Base-by-base conservation (phyloP, 2,113 vertebrate species). In the Silurus meridionalis region DNA sequence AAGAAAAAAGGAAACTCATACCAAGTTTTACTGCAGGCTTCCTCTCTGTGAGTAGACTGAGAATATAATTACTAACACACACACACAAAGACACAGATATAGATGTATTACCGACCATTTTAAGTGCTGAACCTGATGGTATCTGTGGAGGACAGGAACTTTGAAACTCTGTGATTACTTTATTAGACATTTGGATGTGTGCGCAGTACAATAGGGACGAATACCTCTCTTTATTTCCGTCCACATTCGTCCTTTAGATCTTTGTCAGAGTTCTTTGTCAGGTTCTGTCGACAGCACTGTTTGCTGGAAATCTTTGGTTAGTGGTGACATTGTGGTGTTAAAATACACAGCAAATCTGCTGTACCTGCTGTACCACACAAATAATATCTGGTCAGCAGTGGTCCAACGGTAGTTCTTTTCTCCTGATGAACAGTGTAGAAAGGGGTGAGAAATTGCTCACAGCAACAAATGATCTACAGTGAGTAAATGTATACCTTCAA, bases 1-100 rank as follows among this genome's bases (percentile, higher is more conserved):
- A 86, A 90, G 69, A 87, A 88, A 60, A 83, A 6, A 57, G 86
- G 86, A 21, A 2, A 9, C 23, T 85, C 86, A 17, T 86, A 72
- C 28, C 87, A 86, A 37, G 55, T 87, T 67, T 80, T 89, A 13
- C 77, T 91, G 37, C 87, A 88, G n/a, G 64, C 90, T 19, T 63
- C 83, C 55, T 83, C 85, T 74, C 58, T 82, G 87, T 89, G 25
- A 89, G 90, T 86, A 81, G n/a, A 37, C 28, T 14, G 60, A 57
- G 25, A 48, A 67, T 75, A 53, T 52, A 52, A 23, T 11, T 10
- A 50, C 8, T 21, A 2, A 37, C 37, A 37, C 37, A 37, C 37
- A 37, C 37, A 37, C 37, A 37, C 2, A 37, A 2, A 37, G 2
- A 37, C 37, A 37, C 37, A 3, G 37, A 37, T 37, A 37, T 37